These are phyloP conservation scores for Mohoua ochrocephala DNA, from an alignment of 2,113 vertebrate genomes.

Conservation along the genomic window DNA sequence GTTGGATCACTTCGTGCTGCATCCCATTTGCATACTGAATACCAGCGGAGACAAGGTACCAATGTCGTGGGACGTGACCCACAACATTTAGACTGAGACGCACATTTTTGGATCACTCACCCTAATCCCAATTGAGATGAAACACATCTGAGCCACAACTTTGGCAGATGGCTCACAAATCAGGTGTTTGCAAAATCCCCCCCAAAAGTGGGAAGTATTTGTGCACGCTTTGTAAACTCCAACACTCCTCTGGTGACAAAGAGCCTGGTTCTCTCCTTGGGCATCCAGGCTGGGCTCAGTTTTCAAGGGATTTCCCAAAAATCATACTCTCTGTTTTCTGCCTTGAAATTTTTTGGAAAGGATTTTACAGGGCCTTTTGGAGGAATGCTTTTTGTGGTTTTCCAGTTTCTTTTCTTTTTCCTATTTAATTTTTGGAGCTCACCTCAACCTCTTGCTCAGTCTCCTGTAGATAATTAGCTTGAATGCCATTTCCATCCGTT, in stretches of 20 bases:
- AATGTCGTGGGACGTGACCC: conserved; percentile 59
- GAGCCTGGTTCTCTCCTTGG: neutral
- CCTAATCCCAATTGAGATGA: conserved; percentile 33
- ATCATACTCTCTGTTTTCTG: neutral
- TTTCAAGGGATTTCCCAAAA: neutral
- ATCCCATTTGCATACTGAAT: conserved; percentile 65
- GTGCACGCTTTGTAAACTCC: conserved; percentile 6
- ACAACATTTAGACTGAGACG: neutral
- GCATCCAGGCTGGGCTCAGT: neutral
- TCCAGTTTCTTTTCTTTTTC: neutral
- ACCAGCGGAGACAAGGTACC: conserved; percentile 36
- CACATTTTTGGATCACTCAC: conserved; percentile 41
- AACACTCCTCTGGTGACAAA: neutral
- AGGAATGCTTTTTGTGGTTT: neutral
- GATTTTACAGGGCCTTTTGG: neutral
- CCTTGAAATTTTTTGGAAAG: neutral
- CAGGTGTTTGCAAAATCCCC: conserved; percentile 45
- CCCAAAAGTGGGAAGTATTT: conserved; percentile 15
- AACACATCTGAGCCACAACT: conserved; percentile 21
- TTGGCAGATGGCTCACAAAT: conserved; percentile 58
- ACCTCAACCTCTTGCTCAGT: conserved; percentile 50
- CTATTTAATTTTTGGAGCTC: conserved; percentile 44
- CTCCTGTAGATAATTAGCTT: conserved; percentile 58
- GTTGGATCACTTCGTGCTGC: conserved; percentile 29
- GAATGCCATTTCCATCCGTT: conserved; percentile 54